Base-by-base conservation (phyloP, 2,888 invertebrate genomes). In the Adela reaumurella region DNA sequence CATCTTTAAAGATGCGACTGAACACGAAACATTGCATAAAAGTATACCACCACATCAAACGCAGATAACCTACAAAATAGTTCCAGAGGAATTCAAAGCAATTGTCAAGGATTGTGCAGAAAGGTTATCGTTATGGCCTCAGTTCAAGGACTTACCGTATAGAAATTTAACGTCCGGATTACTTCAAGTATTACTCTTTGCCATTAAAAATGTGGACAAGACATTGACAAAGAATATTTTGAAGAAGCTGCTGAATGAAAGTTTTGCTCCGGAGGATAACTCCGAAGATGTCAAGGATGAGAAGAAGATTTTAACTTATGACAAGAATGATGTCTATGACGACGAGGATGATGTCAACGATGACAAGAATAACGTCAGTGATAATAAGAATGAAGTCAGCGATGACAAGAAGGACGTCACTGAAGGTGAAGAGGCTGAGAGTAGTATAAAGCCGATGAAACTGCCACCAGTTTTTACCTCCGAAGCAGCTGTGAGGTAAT, bases 41-140 rank as follows among this genome's bases (percentile, higher is more conserved):
- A 70, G 67, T 48, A 68, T 70, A 46, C 72, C 72, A 0, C 73
- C 77, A 1, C 74, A 63, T 62, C 59, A 63, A 46, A 67, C 74
- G 0, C 63, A 62, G 43, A 63, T 80, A 54, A 65, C 69, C 0
- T 83, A 81, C 53, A 76, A 68, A 50, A 61, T 62, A 1, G 76
- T 86, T 2, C 82, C 85, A 0, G 78, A 80, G 1, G 84, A 85
- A 43, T 89, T 84, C 66, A 67, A 68, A 46, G 83, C 83, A 19
- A 70, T 88, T 17, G 74, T 87, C 10, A 81, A 79, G 58, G 87
- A 89, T 53, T 89, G 83, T 65, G 84, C 80, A 0, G 71, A 74
- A 45, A 71, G 88, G 45, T 66, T 93, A 24, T 72, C 84, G 0
- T 64, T 77, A 20, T 92, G 91, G 90, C 91, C 92, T 0, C 91